Conservation (phyloP, 2,888 invertebrate genomes). For the Sarcophaga rosellei region DNA sequence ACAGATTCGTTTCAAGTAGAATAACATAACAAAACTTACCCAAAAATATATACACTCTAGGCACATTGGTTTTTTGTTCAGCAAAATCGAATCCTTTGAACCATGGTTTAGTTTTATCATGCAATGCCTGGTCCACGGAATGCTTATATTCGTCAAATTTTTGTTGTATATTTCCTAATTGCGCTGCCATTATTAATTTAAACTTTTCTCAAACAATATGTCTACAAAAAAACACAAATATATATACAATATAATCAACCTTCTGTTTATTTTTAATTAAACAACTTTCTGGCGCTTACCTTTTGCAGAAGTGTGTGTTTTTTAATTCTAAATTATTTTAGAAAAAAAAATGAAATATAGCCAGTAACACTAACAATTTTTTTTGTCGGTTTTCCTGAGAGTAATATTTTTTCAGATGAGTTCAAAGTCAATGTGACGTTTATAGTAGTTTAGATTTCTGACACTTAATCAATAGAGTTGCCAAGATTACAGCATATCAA, state of each 20-base stretch:
- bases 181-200: conserved; percentile 65
- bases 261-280: background rate
- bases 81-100: conserved; percentile 84
- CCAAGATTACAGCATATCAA: background rate
- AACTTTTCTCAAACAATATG: background rate
- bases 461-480: background rate
- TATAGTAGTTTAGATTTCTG: background rate
- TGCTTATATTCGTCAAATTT: conserved; percentile 83
- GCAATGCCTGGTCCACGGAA: conserved; percentile 84
- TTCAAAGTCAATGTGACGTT: conserved; percentile 50
- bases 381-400: conserved; percentile 37
- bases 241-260: background rate
- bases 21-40: conserved; percentile 83
- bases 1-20: background rate
- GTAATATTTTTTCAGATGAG: conserved; percentile 12
- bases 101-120: conserved; percentile 89
- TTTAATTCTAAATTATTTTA: conserved; percentile 10
- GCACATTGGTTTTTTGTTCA: conserved; percentile 88
- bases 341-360: conserved; percentile 23
- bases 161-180: conserved; percentile 61
- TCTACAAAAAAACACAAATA: background rate
- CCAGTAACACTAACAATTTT: conserved; percentile 55
- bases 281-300: conserved; percentile 21
- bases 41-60: conserved; percentile 88
- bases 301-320: conserved; percentile 13